Base-by-base conservation (phyloP, 92 coral and sea anemone species). In the Meandrina meandrites region DNA sequence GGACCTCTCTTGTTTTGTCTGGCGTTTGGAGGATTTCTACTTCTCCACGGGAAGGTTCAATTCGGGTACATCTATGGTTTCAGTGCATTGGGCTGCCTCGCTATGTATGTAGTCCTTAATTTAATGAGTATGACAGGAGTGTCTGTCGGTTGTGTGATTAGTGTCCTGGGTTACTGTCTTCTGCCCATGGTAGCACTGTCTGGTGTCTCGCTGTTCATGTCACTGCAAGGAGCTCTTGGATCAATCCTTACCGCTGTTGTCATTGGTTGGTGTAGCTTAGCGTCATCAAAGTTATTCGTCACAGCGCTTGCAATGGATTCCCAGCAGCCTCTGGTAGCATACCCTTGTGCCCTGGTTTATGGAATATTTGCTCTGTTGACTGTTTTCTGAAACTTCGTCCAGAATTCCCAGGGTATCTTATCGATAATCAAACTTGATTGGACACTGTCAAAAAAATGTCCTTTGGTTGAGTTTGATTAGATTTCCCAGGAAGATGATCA, bases 61-160 rank as follows among this genome's bases (percentile, higher is more conserved):
- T 97, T 97, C 80, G 99, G 99, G 5, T 97, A 95, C 78, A 95
- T 97, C 50, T 97, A 97, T 81, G 99, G 99, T 31, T 97, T 90
- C 81, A 96, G 99, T 72, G 93, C 91, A 0, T 60, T 97, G 58
- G 99, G 98, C 2, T 97, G 98, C 86, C 47, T 92, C 28, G 91
- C 96, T 22, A 93, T 97, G 98, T 97, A 95, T 90, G 86, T 92
- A 10, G 96, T 97, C n/a, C 89, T 97, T 75, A 97, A 97, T 83
- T 86, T 97, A 75, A 97, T 97, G 99, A 97, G 98, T 77, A 79
- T 97, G 85, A 96, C 98, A 74, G 99, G 98, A 76, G 99, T 97
- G 31, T 95, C 99, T 4, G 93, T 93, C 27, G 93, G 97, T 24
- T 89, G 93, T 35, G 99, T 97, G 18, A 86, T 97, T 21, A 97